A percentile compares a stretch with the other conserved stretches of the same genome.
Conservation (phyloP, 1,140 invertebrate species). For the Bombus sibiricus region DNA sequence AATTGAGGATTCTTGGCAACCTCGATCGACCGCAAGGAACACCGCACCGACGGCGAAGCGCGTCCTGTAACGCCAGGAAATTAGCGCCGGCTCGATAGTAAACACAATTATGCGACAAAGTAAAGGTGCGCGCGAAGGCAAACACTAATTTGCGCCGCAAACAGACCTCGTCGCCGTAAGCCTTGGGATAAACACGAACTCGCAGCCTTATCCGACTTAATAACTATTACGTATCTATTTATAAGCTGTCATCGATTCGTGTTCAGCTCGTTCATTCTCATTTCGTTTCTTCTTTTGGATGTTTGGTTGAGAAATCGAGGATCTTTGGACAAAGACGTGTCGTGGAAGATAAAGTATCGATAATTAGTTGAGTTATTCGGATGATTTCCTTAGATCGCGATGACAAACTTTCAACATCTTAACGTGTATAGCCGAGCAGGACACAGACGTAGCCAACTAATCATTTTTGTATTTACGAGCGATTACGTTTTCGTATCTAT, state of each 20-base stretch:
- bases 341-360: too few species aligned
- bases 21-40: constrained; percentile 66
- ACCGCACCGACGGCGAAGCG: constrained; percentile 51
- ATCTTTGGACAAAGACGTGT: too few species aligned
- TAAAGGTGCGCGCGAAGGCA: constrained; percentile 64
- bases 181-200: constrained; percentile 61
- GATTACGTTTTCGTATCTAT: too few species aligned
- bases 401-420: too few species aligned
- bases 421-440: too few species aligned
- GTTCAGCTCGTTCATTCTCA: neutral
- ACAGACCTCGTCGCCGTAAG: constrained; percentile 60
- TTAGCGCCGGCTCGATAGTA: constrained; percentile 64
- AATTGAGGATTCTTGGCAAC: constrained; percentile 57
- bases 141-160: constrained; percentile 70
- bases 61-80: constrained; percentile 65
- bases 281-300: too few species aligned
- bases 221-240: constrained; percentile 63
- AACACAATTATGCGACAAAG: constrained; percentile 72
- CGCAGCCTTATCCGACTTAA: constrained; percentile 66
- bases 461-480: too few species aligned
- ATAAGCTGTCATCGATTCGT: neutral
- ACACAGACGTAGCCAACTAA: too few species aligned
- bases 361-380: too few species aligned
- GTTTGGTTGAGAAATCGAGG: neutral
- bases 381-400: too few species aligned